Base-by-base conservation (phyloP, 2,113 vertebrate species). In the Pachycephala philippinensis region DNA sequence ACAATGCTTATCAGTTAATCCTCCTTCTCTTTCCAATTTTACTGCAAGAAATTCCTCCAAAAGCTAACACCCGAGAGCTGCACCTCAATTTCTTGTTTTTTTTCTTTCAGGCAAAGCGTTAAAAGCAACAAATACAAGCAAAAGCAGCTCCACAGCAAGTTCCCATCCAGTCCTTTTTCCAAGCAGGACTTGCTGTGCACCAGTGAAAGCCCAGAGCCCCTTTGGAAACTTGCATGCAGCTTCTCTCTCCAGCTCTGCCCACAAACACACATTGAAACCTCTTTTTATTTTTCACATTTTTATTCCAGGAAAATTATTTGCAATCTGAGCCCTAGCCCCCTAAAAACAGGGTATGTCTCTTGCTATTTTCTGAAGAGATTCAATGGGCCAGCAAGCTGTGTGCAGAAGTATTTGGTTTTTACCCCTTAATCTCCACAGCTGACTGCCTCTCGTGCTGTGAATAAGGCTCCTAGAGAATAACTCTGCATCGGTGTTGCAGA, bases 111-210 rank as follows among this genome's bases (percentile, higher is more conserved):
- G 5, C 2, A 5, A 76, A 85, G 28, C 23, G 57, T 83, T 72
- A 24, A 65, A 85, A 83, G 27, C 56, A 93, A 69, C 17, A 72
- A 68, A 87, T 53, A 37, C 15, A 53, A 81, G 30, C 37, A 91
- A 66, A 78, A 82, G 40, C 40, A 60, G 17, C 28, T 93, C 37
- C 33, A n/a, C 23, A 72, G n/a, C n/a, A 79, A 64, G 13, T 40
- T 87, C 91, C 61, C 26, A 39, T 12, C 65, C 49, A 23, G n/a
- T 27, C 40, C 50, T 75, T 87, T 86, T 61, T 68, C 49, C 35
- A 80, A 1, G 1, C 15, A 61, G 61, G 82, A 90, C 37, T 60
- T 1, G 0, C 23, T 74, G 42, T 1, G 1, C 6, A 57, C 13
- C 2, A 5, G 21, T 37, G 40, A 80, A 87, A 91, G 45, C 33